These are phyloP conservation scores for Silurus meridionalis DNA, from an alignment of 2,113 vertebrate genomes.

Conservation along the genomic window DNA sequence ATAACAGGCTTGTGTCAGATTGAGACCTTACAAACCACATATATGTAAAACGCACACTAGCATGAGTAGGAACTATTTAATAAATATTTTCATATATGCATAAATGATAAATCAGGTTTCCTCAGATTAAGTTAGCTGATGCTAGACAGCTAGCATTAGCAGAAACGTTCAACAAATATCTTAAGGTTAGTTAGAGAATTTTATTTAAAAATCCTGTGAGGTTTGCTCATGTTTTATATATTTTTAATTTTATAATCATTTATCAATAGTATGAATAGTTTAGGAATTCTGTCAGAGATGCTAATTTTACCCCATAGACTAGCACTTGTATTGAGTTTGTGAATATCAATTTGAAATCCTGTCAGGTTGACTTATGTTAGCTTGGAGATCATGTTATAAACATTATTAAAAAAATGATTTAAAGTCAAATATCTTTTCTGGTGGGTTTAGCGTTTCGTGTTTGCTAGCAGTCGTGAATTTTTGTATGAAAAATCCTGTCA, in stretches of 20 bases:
- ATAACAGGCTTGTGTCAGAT: not conserved
- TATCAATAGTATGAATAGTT: not conserved
- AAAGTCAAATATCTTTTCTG: too few species aligned
- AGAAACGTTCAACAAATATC: not conserved
- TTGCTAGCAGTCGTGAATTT: too few species aligned
- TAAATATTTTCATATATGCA: not conserved
- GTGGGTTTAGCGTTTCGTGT: too few species aligned
- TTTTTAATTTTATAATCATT: not conserved
- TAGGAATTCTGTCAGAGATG: not conserved
- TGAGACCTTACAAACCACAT: not conserved
- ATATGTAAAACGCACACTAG: too few species aligned
- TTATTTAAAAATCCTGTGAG: not conserved
- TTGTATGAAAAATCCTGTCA: too few species aligned
- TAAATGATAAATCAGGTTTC: not conserved
- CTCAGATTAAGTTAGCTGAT: not conserved
- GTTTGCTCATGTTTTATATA: not conserved
- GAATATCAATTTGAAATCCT: too few species aligned
- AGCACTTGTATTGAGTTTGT: too few species aligned
- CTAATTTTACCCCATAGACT: too few species aligned
- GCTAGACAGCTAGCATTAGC: not conserved
- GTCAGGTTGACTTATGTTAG: too few species aligned
- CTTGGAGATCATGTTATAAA: too few species aligned
- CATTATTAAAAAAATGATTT: too few species aligned
- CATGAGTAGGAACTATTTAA: not conserved
- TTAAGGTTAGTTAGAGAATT: too few species aligned